Percentiles rank a stretch among this genome's conserved stretches.
Evolutionary conservation across 1,140 invertebrate genomes (phyloP).

Genomic region (Chironomus tepperi): DNA sequence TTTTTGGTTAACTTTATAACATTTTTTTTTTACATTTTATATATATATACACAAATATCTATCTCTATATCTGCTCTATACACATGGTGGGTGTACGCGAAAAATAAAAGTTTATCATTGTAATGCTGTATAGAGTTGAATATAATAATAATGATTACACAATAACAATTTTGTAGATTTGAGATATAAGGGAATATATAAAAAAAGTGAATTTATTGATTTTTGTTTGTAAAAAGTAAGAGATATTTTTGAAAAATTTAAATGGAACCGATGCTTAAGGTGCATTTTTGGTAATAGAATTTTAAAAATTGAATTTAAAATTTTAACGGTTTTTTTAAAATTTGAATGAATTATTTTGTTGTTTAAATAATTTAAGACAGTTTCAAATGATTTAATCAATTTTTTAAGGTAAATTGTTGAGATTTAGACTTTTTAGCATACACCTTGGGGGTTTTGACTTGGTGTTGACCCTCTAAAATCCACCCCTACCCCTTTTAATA

Average conservation of each 20-base stretch:
- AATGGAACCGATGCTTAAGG: too few species aligned
- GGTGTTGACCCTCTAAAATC: too few species aligned
- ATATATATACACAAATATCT: neutral
- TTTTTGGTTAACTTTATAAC: slow-evolving; percentile 20
- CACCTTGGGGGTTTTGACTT: too few species aligned
- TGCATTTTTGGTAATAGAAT: too few species aligned
- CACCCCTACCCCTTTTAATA: too few species aligned
- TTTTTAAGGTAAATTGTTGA: too few species aligned
- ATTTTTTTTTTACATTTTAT: neutral
- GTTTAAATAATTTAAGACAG: too few species aligned
- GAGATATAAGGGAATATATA: neutral
- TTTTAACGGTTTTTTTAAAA: too few species aligned
- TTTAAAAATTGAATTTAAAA: too few species aligned
- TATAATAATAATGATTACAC: slow-evolving; percentile 10
- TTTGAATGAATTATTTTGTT: too few species aligned
- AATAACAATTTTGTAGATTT: neutral
- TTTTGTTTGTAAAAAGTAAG: neutral
- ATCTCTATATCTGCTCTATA: neutral
- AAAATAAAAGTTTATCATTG: neutral
- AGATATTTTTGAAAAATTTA: neutral
- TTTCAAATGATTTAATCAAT: too few species aligned
- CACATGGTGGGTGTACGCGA: neutral
- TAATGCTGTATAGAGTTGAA: neutral
- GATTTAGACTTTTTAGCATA: too few species aligned
- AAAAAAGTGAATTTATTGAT: neutral